Evolutionary conservation across 1,140 invertebrate genomes (phyloP).

Genomic region (Drosophila neocordata): DNA sequence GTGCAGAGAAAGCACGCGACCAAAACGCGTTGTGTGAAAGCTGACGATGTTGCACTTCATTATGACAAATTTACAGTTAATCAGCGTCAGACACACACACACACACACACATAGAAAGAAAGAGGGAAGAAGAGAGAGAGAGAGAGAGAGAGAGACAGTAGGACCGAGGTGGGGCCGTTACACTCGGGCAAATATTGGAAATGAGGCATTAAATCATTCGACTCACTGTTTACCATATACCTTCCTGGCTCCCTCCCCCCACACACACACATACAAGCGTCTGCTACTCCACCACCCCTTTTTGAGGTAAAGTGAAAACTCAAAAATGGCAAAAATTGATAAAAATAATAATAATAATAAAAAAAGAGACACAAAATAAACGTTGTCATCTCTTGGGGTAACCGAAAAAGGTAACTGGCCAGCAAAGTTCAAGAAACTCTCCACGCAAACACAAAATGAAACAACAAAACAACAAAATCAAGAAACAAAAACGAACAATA

Average conservation of each 20-base stretch:
- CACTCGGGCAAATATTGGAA: constrained; percentile 45
- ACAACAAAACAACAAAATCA: not conserved
- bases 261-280: too few relatives aligned
- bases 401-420: constrained; percentile 20
- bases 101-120: not conserved
- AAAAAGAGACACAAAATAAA: constrained; percentile 22
- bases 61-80: constrained; percentile 60
- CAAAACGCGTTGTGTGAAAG: constrained; percentile 42
- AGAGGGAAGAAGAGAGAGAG: too few relatives aligned
- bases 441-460: constrained; percentile 12
- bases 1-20: constrained; percentile 45
- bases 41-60: constrained; percentile 49
- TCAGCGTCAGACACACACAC: constrained; percentile 34
- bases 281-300: constrained; percentile 7
- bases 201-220: constrained; percentile 53
- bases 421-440: constrained; percentile 22
- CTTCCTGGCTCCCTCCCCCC: too few relatives aligned
- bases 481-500: not conserved
- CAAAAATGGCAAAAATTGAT: constrained; percentile 51
- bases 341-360: constrained; percentile 34
- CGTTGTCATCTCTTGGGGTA: not conserved
- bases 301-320: constrained; percentile 41
- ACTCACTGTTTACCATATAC: constrained; percentile 38
- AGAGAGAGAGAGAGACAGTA: not conserved
- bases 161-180: constrained; percentile 10